Base-by-base conservation (phyloP, 2,888 invertebrate species). In the Brachycybe producta region DNA sequence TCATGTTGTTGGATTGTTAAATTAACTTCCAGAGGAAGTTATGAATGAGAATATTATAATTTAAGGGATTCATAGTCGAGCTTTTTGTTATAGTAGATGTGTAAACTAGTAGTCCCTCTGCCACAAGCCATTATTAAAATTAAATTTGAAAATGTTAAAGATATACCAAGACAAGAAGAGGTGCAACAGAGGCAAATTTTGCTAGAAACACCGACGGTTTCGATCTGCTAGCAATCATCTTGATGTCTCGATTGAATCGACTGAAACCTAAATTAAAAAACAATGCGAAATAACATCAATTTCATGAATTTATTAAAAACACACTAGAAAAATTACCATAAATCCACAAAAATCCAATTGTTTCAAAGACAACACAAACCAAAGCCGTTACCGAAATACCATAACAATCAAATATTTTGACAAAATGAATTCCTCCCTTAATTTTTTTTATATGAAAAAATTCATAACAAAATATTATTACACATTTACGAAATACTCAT, bases 261-360 rank as follows among this genome's bases (percentile, higher is more conserved):
- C 23, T 44, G 3, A 44, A 19, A 19, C 34, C 34, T 44, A 32
- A 26, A 44, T 34, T 32, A 23, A 42, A 24, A 27, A 26, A 42
- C 15, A 42, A 8, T 21, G 32, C 32, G 32, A 13, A 30, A 30
- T 30, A 30, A 30, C 8, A 30, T 11, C 8, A 30, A 30, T 8
- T 30, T 11, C 32, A 8, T 30, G 32, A 13, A 19, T 42, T 42
- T n/a, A 34, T 24, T 17, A 38, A 38, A 38, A 15, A 13, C 13
- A 2, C 5, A 28, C 7, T 27, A n/a, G 27, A 27, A 27, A 43
- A 44, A n/a, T 32, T 46, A 46, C 46, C 46, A 36, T 46, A 46
- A 19, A 46, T 46, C 46, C 46, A 46, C 13, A 35, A 23, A 35
- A 46, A 35, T 15, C 46, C 46, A 8, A 46, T 23, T 15, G 35